A percentile compares a stretch with the other conserved stretches of the same genome.
phyloP scores from a whole-genome alignment of 2,888 invertebrate species.

The Heteropelma amictum region DNA sequence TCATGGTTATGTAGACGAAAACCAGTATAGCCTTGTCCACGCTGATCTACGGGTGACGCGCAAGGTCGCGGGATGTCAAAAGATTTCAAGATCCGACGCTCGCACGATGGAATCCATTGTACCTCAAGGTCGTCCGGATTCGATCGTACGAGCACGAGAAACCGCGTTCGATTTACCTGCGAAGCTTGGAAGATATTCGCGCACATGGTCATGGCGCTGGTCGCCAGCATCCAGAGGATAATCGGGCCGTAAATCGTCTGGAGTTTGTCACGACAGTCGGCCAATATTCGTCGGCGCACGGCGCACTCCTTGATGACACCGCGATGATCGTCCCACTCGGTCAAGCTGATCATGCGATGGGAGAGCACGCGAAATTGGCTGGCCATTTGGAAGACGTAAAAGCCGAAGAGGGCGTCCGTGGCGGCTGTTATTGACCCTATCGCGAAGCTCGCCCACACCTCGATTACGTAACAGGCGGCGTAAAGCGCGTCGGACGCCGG shows the following conservation, averaged over 20 bases:
- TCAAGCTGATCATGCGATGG: conserved; percentile 37
- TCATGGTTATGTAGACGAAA: conserved; percentile 27
- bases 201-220: conserved; percentile 63
- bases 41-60: not conserved
- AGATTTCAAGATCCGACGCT: too few relatives aligned
- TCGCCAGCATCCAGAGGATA: conserved; percentile 59
- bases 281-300: conserved; percentile 50
- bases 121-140: too few relatives aligned
- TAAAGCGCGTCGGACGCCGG: conserved; percentile 52
- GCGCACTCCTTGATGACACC: conserved; percentile 51
- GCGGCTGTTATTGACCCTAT: not conserved
- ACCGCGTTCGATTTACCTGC: conserved; percentile 56
- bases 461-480: conserved; percentile 53
- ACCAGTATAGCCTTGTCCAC: conserved; percentile 21
- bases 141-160: too few relatives aligned
- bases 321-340: conserved; percentile 21
- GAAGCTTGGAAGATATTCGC: conserved; percentile 62
- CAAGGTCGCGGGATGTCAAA: not conserved
- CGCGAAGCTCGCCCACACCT: conserved; percentile 13
- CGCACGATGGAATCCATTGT: too few relatives aligned
- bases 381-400: conserved; percentile 62
- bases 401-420: conserved; percentile 61
- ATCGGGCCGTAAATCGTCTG: conserved; percentile 62
- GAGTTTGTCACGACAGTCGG: conserved; percentile 52
- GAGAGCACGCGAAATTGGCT: conserved; percentile 59